Base-by-base conservation (phyloP, 2,888 invertebrate genomes). In the Pollenia amentaria region DNA sequence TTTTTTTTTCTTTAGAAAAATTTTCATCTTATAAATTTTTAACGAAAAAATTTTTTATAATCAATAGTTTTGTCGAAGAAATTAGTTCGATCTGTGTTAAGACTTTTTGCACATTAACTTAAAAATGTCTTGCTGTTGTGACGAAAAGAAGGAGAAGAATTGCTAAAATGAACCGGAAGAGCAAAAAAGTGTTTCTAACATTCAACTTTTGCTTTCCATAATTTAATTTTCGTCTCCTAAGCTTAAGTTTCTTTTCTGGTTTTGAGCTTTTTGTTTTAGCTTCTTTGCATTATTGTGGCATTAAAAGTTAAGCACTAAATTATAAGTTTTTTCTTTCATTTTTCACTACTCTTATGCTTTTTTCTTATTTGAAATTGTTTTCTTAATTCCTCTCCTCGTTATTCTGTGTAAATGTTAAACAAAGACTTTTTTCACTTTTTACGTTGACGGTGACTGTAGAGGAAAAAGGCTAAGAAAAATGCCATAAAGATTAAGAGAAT, bases 241-340 rank as follows among this genome's bases (percentile, higher is more conserved):
- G 40, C 55, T 65, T 29, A 48, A 67, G 72, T 60, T 85, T 60
- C 16, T 80, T 40, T 67, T 40, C 16, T 21, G 8, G 14, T 72
- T 69, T 70, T 38, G 16, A 57, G 12, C 9, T 55, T 48, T 67
- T 65, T 42, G 6, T 55, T 73, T 69, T 14, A 46, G 76, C 42
- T 57, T 51, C 46, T 80, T 72, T 57, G 21, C 53, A 29, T 65
- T 76, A 73, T 80, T 87, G 84, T 62, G 80, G 46, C 83, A 83
- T 80, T 65, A 87, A 79, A 84, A 80, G 77, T 80, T 77, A 73
- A 84, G 76, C 72, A 80, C 80, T 77, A 87, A 84, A 84, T 80
- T 87, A 77, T 72, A 80, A 69, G 75, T 77, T 78, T 51, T 75
- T 48, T 53, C 65, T 11, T 60, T 16, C 16, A 4, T 38, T 9